Percentiles rank a stretch among this genome's conserved stretches.
These are phyloP conservation scores for Miniopterus natalensis DNA, from an alignment of 2,113 vertebrate species.

Conservation along the genomic window DNA sequence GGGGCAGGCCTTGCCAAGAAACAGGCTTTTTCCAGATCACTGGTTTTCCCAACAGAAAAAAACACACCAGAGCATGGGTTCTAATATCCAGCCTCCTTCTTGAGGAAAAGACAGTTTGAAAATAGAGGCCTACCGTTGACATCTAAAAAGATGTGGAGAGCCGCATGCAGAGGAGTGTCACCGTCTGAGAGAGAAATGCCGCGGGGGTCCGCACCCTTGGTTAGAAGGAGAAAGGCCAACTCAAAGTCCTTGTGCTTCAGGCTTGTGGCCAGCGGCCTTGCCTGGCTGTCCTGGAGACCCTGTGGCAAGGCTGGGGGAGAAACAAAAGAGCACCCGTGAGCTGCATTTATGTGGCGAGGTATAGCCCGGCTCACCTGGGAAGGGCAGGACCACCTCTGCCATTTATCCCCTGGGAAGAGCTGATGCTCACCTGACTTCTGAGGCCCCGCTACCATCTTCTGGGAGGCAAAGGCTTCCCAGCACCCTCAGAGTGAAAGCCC, in stretches of 20 bases:
- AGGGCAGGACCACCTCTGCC: neutral
- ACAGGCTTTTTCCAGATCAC: neutral
- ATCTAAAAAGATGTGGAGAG: constrained; percentile 87
- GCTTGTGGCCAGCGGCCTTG: constrained; percentile 85
- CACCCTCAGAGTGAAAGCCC: neutral
- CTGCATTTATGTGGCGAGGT: too few relatives aligned
- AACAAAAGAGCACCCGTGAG: neutral
- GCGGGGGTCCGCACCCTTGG: constrained; percentile 85
- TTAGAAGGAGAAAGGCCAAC: constrained; percentile 86
- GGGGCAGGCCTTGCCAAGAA: neutral
- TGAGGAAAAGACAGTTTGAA: neutral
- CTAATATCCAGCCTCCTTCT: constrained; percentile 8
- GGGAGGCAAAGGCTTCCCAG: neutral
- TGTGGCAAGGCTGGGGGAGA: constrained; percentile 58
- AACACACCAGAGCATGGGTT: neutral
- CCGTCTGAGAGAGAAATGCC: constrained; percentile 82
- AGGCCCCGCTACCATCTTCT: neutral
- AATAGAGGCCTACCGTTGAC: constrained; percentile 83
- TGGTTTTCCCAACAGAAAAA: neutral
- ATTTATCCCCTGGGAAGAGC: neutral
- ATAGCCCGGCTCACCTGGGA: neutral
- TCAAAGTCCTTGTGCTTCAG: constrained; percentile 85
- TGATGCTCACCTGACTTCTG: neutral
- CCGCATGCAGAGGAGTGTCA: constrained; percentile 90
- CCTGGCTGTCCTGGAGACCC: constrained; percentile 69